A percentile compares a stretch with the other conserved stretches of the same genome.
Evolutionary conservation across 2,888 invertebrate species (phyloP).

Genomic region (Drosophila mayaguana): DNA sequence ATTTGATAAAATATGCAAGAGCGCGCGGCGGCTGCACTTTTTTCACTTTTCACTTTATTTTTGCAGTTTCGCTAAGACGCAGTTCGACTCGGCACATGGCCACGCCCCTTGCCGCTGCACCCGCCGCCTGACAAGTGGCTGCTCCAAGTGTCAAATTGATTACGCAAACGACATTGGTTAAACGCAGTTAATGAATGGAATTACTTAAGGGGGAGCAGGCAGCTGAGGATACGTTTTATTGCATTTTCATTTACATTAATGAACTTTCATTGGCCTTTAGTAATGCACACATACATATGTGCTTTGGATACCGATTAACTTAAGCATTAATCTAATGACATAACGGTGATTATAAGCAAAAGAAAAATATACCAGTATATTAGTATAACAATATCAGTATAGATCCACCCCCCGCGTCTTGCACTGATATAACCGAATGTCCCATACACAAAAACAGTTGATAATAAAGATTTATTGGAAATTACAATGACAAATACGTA

Average conservation of each 20-base stretch:
- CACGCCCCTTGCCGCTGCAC: neutral
- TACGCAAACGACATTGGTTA: constrained; percentile 63
- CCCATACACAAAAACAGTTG: neutral
- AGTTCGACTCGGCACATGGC: constrained; percentile 47
- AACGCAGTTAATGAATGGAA: constrained; percentile 73
- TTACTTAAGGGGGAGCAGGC: constrained; percentile 25
- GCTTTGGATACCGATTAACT: neutral
- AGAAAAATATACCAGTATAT: neutral
- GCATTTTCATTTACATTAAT: constrained; percentile 39
- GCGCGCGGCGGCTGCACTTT: constrained; percentile 33
- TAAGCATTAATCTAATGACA: neutral
- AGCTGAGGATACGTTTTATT: constrained; percentile 10
- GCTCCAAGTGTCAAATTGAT: constrained; percentile 75
- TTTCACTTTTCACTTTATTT: constrained; percentile 5
- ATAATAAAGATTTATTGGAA: constrained; percentile 1
- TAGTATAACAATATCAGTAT: neutral
- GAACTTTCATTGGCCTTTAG: constrained; percentile 10
- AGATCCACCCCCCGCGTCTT: neutral
- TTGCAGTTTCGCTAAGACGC: constrained; percentile 50
- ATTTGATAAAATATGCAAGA: constrained; percentile 40
- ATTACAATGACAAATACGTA: neutral
- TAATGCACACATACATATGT: neutral
- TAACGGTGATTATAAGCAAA: neutral
- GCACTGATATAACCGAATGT: constrained; percentile 16
- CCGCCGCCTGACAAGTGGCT: constrained; percentile 29